phyloP scores from a whole-genome alignment of 2,797 vertebrate species.

The Toxotes lorentzi region DNA sequence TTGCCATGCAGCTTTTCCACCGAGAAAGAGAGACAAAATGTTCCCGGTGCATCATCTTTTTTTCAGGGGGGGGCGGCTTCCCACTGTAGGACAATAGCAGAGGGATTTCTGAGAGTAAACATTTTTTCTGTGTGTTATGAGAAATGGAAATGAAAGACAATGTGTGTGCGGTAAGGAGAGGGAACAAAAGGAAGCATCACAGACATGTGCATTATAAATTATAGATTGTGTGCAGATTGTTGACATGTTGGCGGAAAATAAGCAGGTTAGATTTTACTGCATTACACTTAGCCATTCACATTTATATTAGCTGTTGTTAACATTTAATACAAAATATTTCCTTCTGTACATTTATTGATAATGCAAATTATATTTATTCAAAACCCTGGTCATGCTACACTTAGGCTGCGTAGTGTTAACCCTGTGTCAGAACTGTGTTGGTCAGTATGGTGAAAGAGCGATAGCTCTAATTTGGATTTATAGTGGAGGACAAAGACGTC shows the following conservation, averaged over 20 bases:
- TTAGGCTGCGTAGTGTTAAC: background rate
- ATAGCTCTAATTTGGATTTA: background rate
- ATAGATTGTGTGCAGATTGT: constrained; percentile 49
- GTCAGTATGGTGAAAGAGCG: background rate
- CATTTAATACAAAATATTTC: background rate
- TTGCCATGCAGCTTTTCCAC: constrained; percentile 42
- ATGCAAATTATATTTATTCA: background rate
- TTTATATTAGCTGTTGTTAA: constrained; percentile 4
- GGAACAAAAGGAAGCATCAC: constrained; percentile 33
- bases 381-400: no score
- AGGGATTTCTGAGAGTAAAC: constrained; percentile 51
- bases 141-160: constrained; percentile 54
- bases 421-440: background rate
- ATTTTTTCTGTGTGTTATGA: constrained; percentile 36
- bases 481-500: background rate
- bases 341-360: background rate
- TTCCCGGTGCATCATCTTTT: constrained; percentile 18
- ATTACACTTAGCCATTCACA: background rate
- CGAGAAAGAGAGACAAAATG: constrained; percentile 40
- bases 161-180: constrained; percentile 15
- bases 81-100: constrained; percentile 20
- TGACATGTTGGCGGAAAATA: constrained; percentile 19
- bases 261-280: background rate
- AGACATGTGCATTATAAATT: constrained; percentile 52
- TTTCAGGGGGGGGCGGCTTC: background rate